Conservation (phyloP, 2,797 vertebrate species). For the Phyllotis vaccarum region DNA sequence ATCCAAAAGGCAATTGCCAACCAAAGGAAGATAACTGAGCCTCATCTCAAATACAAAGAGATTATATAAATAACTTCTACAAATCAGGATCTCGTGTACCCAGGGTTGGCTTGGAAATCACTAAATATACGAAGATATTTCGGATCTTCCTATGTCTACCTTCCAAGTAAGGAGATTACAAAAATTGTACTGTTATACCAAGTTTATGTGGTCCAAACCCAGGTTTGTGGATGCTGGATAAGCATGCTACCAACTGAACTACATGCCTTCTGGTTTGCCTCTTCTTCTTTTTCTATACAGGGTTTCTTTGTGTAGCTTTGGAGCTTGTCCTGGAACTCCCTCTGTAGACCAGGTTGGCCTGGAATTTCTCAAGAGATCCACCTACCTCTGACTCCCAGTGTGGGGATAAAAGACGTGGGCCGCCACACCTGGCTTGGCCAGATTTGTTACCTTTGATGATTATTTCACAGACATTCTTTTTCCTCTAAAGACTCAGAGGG, state of each 20-base stretch:
- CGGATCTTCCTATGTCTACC: not conserved
- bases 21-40: not conserved
- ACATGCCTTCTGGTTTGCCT: not conserved
- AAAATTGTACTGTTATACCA: not conserved
- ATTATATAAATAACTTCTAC: constrained; percentile 19
- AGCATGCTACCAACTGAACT: not conserved
- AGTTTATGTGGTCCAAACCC: not conserved
- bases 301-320: no score
- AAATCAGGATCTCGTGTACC: not conserved
- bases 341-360: no score
- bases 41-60: constrained; percentile 44
- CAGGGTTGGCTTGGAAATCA: not conserved
- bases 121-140: not conserved
- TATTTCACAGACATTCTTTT: not conserved
- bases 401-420: not conserved
- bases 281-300: not conserved
- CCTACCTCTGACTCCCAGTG: not conserved
- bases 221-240: not conserved
- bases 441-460: not conserved
- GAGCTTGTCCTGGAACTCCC: no score
- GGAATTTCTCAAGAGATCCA: not conserved
- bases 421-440: not conserved
- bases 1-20: constrained; percentile 42
- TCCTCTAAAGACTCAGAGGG: not conserved
- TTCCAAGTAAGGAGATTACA: not conserved